Conservation (phyloP, 2,797 vertebrate genomes). For the Sebastes umbrosus region DNA sequence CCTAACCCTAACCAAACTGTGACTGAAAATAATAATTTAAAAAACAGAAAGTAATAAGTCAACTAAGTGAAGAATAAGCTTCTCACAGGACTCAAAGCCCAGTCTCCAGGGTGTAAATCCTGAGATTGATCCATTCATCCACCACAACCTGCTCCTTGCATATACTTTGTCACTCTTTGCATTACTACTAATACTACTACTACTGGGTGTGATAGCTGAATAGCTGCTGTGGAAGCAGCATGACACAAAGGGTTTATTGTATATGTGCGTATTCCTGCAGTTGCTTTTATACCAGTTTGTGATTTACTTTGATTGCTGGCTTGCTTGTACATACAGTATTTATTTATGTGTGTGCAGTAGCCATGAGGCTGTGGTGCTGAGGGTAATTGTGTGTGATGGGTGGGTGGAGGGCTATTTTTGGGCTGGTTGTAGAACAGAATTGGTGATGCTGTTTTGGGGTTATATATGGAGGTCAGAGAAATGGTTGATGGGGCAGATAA, state of each 20-base stretch:
- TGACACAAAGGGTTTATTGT: neutral
- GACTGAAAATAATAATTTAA: too few relatives aligned
- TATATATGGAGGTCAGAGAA: slow-evolving; percentile 21
- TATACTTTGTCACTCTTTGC: too few relatives aligned
- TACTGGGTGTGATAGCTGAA: too few relatives aligned
- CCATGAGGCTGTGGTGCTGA: neutral
- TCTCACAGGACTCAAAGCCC: too few relatives aligned
- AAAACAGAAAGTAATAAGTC: too few relatives aligned
- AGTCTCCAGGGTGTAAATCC: too few relatives aligned
- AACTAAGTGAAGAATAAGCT: too few relatives aligned
- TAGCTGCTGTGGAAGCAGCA: neutral
- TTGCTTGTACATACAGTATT: neutral
- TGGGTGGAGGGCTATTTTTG: slow-evolving; percentile 37
- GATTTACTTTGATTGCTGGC: neutral
- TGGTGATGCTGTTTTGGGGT: slow-evolving; percentile 13
- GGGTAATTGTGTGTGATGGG: slow-evolving; percentile 63
- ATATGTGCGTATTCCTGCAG: neutral
- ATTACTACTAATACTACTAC: too few relatives aligned
- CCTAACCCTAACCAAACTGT: too few relatives aligned
- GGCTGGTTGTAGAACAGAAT: slow-evolving; percentile 49
- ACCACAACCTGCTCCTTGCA: too few relatives aligned
- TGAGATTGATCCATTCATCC: too few relatives aligned
- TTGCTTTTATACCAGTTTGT: neutral
- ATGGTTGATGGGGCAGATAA: neutral
- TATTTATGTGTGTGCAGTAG: neutral